Percentiles rank a stretch among this genome's conserved stretches.
phyloP scores from a whole-genome alignment of 2,888 invertebrate genomes.

The Meteorus colon region DNA sequence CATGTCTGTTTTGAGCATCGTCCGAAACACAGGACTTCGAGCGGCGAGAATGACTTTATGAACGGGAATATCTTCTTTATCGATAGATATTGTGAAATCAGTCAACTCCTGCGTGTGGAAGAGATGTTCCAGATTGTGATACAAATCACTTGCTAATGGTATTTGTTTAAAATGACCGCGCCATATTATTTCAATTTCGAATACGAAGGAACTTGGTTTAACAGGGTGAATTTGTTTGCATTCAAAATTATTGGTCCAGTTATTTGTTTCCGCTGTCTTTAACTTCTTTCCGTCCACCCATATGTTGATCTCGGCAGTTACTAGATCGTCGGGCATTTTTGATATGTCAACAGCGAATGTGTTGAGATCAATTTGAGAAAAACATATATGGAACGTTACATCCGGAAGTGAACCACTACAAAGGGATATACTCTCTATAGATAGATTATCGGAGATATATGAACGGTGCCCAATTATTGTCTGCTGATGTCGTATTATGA shows the following conservation, averaged over 20 bases:
- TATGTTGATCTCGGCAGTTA: neutral
- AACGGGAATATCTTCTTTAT: neutral
- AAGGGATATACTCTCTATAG: neutral
- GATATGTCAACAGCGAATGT: neutral
- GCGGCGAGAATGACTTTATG: conserved; percentile 13
- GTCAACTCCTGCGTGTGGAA: neutral
- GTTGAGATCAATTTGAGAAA: neutral
- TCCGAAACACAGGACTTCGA: conserved; percentile 11
- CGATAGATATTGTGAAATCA: neutral
- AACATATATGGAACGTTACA: neutral
- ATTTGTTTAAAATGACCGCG: neutral
- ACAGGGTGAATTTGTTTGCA: too few relatives aligned
- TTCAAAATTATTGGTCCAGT: neutral
- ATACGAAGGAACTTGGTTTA: too few relatives aligned
- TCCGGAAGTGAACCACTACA: neutral
- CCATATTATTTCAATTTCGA: neutral
- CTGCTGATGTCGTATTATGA: too few relatives aligned
- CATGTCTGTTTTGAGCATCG: neutral
- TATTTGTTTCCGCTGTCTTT: neutral
- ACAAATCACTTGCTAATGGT: neutral
- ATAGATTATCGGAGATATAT: too few relatives aligned
- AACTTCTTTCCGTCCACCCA: neutral
- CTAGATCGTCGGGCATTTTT: neutral
- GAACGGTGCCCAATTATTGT: too few relatives aligned
- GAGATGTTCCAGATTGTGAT: neutral